Base-by-base conservation (phyloP, 1,140 invertebrate genomes). In the Planococcus citri region DNA sequence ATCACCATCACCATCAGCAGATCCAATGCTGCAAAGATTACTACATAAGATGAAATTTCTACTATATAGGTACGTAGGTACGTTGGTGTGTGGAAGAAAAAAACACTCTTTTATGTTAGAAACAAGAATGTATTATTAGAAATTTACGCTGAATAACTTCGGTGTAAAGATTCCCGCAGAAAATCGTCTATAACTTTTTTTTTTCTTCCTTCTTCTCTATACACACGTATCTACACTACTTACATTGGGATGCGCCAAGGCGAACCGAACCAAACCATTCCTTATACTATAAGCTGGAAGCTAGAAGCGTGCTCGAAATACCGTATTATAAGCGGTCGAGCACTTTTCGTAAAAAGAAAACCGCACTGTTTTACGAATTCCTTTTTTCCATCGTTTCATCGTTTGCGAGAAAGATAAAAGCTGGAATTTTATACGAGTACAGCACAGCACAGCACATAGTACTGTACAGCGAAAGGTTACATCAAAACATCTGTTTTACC, bases 301-400 rank as follows among this genome's bases (percentile, higher is more conserved):
- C 60, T 64, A 64, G 60, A 64, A 64, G 60, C 60, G 60, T 64
- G 60, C 60, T 64, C 60, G 20, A 64, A 25, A 64, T 64, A 64
- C 22, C 60, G 25, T 64, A 64, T 64, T 64, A 64, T 24, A 22
- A 64, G 60, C 25, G 60, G 60, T 64, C 60, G 60, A 64, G 60
- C 60, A 64, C 60, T 64, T 64, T 64, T 27, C 12, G 6, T 64
- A 27, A 64, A 64, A 64, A 64, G 60, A 64, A 64, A 64, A 64
- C 60, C 60, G 60, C 60, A 64, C 41, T 51, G 41, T 51, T 51
- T 64, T 64, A 64, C 60, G 25, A 64, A 64, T 64, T 64, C 60
- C 24, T 64, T 51, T 20, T 51, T 51, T 51, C 17, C n/a, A n/a
- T n/a, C n/a, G 4, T 51, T 51, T 20, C 41, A n/a, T 14, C 41